These are phyloP conservation scores for Melanostigma gelatinosum DNA, from an alignment of 2,113 vertebrate genomes.

Conservation along the genomic window DNA sequence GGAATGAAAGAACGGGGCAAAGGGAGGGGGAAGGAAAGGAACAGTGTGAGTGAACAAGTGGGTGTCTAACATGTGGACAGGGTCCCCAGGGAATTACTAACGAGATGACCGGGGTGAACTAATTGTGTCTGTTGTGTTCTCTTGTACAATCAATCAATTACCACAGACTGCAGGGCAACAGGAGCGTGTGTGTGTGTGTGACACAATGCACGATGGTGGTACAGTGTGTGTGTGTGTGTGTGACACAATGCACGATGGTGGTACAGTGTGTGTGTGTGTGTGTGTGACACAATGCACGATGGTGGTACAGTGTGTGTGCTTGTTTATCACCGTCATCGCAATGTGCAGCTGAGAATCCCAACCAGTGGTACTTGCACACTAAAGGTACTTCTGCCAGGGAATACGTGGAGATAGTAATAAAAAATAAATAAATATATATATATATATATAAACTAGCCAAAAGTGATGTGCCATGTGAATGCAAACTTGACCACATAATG, in stretches of 20 bases:
- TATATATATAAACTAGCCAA: too few relatives aligned
- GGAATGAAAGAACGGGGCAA: neutral
- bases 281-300: constrained; percentile 1
- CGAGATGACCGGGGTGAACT: constrained; percentile 73
- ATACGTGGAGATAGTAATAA: neutral
- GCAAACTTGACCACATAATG: too few relatives aligned
- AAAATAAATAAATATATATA: too few relatives aligned
- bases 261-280: constrained; percentile 2
- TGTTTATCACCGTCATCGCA: constrained; percentile 14
- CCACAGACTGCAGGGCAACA: constrained; percentile 37
- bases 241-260: neutral
- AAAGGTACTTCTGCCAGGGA: neutral
- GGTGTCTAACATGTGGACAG: constrained; percentile 51
- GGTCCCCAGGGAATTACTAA: constrained; percentile 57
- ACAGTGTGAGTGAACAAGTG: constrained; percentile 11
- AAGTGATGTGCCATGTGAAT: too few relatives aligned
- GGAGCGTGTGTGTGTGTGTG: constrained; percentile 19
- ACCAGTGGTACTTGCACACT: neutral
- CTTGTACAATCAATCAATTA: constrained; percentile 80
- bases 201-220: neutral
- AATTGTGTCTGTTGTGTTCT: constrained; percentile 77
- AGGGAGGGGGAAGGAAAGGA: neutral
- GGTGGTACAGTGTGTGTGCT: constrained; percentile 6
- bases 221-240: neutral
- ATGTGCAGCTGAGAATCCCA: neutral